A percentile compares a stretch with the other conserved stretches of the same genome.
These are phyloP conservation scores for Brenthis hecate DNA, from an alignment of 2,888 invertebrate species.

Conservation along the genomic window DNA sequence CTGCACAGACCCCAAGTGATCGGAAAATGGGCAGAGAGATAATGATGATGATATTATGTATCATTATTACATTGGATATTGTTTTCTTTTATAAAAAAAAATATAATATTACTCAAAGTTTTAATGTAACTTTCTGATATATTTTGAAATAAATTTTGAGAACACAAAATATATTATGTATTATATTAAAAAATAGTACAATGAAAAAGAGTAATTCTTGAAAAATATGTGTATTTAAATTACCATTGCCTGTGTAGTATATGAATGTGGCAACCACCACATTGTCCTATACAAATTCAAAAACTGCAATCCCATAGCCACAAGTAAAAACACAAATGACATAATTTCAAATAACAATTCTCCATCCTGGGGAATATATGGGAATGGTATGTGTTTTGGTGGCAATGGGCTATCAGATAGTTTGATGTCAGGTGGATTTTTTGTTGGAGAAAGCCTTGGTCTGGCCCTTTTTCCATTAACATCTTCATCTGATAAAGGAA, in stretches of 20 bases:
- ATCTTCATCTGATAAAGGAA: constrained; percentile 62
- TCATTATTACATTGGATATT: too few species aligned
- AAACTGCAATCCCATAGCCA: constrained; percentile 93
- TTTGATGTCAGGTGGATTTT: constrained; percentile 53
- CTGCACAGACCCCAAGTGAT: too few species aligned
- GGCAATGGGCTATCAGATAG: constrained; percentile 73
- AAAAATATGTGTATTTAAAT: neutral
- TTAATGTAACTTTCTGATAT: too few species aligned
- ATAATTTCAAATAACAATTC: constrained; percentile 93
- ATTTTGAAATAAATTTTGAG: too few species aligned
- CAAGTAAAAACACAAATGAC: constrained; percentile 90
- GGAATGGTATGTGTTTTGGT: constrained; percentile 92
- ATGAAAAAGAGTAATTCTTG: too few species aligned
- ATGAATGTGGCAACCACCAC: constrained; percentile 98
- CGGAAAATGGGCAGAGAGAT: too few species aligned
- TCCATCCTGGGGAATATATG: constrained; percentile 89
- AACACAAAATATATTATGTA: too few species aligned
- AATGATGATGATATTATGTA: too few species aligned
- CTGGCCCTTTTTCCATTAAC: constrained; percentile 57
- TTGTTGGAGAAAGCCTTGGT: constrained; percentile 51
- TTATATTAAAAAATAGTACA: too few species aligned
- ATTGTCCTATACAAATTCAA: constrained; percentile 96
- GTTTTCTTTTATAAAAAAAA: too few species aligned
- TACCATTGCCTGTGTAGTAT: constrained; percentile 93
- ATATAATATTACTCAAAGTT: too few species aligned